Percentiles rank a stretch among this genome's conserved stretches.
Evolutionary conservation across 2,113 vertebrate genomes (phyloP).

Genomic region (Zosterops hypoxanthus): DNA sequence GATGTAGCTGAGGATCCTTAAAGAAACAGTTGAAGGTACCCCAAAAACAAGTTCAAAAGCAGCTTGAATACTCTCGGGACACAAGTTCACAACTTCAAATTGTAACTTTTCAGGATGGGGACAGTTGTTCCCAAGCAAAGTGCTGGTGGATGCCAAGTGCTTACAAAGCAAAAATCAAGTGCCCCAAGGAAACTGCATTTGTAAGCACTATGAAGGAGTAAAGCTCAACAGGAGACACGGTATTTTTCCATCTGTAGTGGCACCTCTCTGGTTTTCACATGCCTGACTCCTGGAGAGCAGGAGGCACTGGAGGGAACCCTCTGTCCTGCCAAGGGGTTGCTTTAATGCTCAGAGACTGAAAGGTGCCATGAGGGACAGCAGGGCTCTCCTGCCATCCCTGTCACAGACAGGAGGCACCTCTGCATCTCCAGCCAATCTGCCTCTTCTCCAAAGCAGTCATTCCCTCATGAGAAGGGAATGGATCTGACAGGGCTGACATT

Average conservation of each 20-base stretch:
- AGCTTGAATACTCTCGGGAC: not conserved
- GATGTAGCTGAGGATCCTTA: not conserved
- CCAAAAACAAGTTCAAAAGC: not conserved
- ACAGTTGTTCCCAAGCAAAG: not conserved
- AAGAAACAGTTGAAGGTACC: not conserved
- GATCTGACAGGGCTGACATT: not conserved
- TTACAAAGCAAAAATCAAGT: not conserved
- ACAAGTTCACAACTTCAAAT: not conserved
- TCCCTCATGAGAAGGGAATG: not conserved
- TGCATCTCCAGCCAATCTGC: not conserved
- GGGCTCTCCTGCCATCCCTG: not conserved
- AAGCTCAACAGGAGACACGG: not conserved
- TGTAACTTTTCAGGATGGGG: not conserved
- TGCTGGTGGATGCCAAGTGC: not conserved
- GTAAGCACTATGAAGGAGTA: not conserved
- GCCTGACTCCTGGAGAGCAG: not conserved
- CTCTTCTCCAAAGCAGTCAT: not conserved
- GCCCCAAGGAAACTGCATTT: not conserved
- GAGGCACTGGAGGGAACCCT: not conserved
- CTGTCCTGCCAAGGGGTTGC: accelerated
- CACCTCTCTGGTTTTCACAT: not conserved
- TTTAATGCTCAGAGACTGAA: not conserved
- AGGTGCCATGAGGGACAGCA: not conserved
- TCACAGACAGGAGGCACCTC: not conserved
- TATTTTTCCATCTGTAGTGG: not conserved